Conservation (phyloP, 2,888 invertebrate genomes). For the Oeneis ivallda region DNA sequence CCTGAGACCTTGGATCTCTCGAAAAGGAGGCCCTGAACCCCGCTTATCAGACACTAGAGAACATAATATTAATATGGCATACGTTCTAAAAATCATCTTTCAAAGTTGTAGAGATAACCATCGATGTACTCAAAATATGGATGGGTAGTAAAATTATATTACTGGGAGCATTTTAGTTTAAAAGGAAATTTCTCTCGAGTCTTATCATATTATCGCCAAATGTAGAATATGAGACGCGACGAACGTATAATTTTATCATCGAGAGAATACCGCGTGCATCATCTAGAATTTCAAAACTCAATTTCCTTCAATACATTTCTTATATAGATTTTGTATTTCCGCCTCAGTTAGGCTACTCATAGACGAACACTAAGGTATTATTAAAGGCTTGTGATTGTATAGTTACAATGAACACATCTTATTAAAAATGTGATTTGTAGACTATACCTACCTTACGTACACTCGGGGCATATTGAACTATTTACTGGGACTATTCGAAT, state of each 20-base stretch:
- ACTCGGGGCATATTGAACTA: too few relatives aligned
- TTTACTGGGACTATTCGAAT: too few relatives aligned
- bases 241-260: conserved; percentile 68
- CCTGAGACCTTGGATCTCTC: too few relatives aligned
- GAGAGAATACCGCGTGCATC: conserved; percentile 64
- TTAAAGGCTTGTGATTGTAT: background rate
- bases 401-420: too few relatives aligned
- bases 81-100: conserved; percentile 8
- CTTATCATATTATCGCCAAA: conserved; percentile 34
- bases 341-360: conserved; percentile 42
- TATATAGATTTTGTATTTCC: conserved; percentile 72
- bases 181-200: conserved; percentile 29
- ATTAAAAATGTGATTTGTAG: too few relatives aligned
- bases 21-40: too few relatives aligned
- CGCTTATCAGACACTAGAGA: too few relatives aligned
- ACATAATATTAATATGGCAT: background rate
- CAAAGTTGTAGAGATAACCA: background rate
- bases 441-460: too few relatives aligned
- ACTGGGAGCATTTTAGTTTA: conserved; percentile 38
- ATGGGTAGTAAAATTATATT: conserved; percentile 39
- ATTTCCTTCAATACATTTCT: conserved; percentile 70
- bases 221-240: conserved; percentile 43
- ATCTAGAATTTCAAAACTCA: conserved; percentile 72
- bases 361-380: background rate
- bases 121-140: conserved; percentile 6